These are phyloP conservation scores for Rhinolophus sinicus DNA, from an alignment of 2,113 vertebrate genomes.

Conservation along the genomic window DNA sequence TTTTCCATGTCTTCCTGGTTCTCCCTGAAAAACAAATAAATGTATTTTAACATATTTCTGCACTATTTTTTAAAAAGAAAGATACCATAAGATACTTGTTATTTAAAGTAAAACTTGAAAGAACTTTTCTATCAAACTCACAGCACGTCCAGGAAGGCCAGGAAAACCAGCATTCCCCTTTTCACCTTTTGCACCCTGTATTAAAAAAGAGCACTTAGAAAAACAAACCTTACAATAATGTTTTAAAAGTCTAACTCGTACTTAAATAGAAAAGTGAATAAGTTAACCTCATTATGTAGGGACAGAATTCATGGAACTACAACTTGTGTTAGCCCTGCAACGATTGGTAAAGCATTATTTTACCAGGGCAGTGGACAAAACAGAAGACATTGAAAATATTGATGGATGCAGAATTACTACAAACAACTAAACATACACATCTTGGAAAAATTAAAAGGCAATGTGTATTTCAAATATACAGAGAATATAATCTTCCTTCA, in stretches of 20 bases:
- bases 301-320: neutral
- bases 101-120: neutral
- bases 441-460: neutral
- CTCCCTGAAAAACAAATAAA: slow-evolving; percentile 87
- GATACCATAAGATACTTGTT: neutral
- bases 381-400: neutral
- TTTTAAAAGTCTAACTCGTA: neutral
- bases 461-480: neutral
- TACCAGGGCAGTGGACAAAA: neutral
- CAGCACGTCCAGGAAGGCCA: slow-evolving; percentile 90
- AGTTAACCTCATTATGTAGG: neutral
- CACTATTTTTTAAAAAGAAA: slow-evolving; percentile 14
- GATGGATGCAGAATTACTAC: neutral
- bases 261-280: neutral
- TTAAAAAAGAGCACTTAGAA: slow-evolving; percentile 56
- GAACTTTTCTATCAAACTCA: slow-evolving; percentile 83
- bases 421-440: neutral
- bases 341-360: neutral
- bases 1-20: slow-evolving; percentile 92
- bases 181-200: slow-evolving; percentile 93
- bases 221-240: neutral
- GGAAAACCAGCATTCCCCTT: slow-evolving; percentile 89
- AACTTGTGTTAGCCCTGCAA: neutral
- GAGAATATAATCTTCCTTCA: neutral
- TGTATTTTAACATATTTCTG: slow-evolving; percentile 9